Conservation (phyloP, 2,888 invertebrate species). For the Caenorhabditis drosophilae region DNA sequence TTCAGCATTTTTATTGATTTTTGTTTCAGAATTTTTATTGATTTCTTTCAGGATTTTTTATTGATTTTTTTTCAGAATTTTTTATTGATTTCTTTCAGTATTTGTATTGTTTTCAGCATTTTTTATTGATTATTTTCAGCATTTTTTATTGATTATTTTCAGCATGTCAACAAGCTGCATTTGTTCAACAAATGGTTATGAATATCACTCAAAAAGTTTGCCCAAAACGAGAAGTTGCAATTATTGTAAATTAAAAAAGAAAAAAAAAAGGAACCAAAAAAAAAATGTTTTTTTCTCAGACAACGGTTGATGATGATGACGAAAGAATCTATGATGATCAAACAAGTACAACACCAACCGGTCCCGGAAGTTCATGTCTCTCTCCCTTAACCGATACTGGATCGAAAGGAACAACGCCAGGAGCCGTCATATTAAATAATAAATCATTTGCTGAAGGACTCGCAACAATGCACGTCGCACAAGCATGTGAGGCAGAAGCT, state of each 20-base stretch:
- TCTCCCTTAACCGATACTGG: slow-evolving; percentile 35
- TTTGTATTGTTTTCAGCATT: too few relatives aligned
- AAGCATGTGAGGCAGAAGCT: slow-evolving; percentile 70
- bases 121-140: neutral
- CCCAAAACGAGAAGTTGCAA: slow-evolving; percentile 59
- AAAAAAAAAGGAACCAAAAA: neutral
- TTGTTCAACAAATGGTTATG: slow-evolving; percentile 81
- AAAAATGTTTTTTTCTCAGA: slow-evolving; percentile 12
- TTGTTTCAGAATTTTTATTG: neutral
- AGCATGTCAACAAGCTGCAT: slow-evolving; percentile 85
- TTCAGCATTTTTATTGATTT: neutral
- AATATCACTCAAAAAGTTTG: slow-evolving; percentile 68
- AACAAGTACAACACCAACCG: slow-evolving; percentile 20
- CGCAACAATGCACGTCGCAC: slow-evolving; percentile 24
- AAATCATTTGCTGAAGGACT: neutral
- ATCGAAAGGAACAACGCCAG: slow-evolving; percentile 11
- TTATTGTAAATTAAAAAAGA: slow-evolving; percentile 37
- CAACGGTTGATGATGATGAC: slow-evolving; percentile 32
- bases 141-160: neutral
- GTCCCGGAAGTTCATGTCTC: slow-evolving; percentile 31
- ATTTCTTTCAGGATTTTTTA: neutral
- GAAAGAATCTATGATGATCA: slow-evolving; percentile 39
- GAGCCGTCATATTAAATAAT: neutral
- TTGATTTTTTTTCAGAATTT: neutral
- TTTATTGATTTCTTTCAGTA: neutral